phyloP scores from a whole-genome alignment of 2,797 vertebrate genomes.

The Naso thynnoides region DNA sequence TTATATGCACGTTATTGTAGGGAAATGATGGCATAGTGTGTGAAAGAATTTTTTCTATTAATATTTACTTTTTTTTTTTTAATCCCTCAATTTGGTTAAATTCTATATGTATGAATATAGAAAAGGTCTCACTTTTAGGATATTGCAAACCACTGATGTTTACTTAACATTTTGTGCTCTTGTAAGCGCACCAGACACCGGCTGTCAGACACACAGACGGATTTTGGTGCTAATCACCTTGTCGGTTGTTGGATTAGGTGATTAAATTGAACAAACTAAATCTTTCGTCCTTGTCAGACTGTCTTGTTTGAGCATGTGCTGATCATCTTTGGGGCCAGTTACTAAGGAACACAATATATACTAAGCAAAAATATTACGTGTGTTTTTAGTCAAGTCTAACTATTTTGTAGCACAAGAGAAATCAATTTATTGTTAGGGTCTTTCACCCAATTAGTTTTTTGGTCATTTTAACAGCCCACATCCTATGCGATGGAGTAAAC shows the following conservation, averaged over 20 bases:
- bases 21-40: background rate
- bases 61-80: background rate
- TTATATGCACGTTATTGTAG: background rate
- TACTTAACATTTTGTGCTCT: slow-evolving; percentile 44
- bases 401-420: slow-evolving; percentile 21
- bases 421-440: slow-evolving; percentile 31
- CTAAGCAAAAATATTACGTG: background rate
- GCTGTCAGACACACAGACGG: slow-evolving; percentile 55
- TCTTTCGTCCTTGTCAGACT: slow-evolving; percentile 27
- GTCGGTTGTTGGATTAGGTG: slow-evolving; percentile 50
- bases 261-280: slow-evolving; percentile 54
- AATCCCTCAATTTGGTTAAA: too few relatives aligned
- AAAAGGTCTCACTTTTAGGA: slow-evolving; percentile 29
- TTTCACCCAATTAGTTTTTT: slow-evolving; percentile 50
- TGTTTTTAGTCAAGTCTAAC: background rate
- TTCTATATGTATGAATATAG: background rate
- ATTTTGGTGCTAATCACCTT: slow-evolving; percentile 57
- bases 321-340: slow-evolving; percentile 1
- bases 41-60: background rate
- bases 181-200: slow-evolving; percentile 47
- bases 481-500: slow-evolving; percentile 52
- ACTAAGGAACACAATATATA: slow-evolving; percentile 9
- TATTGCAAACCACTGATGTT: slow-evolving; percentile 47
- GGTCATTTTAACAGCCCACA: slow-evolving; percentile 52
- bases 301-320: slow-evolving; percentile 45